Percentiles rank a stretch among this genome's conserved stretches.
phyloP scores from a whole-genome alignment of 1,140 invertebrate species.

The Cardiocondyla obscurior region DNA sequence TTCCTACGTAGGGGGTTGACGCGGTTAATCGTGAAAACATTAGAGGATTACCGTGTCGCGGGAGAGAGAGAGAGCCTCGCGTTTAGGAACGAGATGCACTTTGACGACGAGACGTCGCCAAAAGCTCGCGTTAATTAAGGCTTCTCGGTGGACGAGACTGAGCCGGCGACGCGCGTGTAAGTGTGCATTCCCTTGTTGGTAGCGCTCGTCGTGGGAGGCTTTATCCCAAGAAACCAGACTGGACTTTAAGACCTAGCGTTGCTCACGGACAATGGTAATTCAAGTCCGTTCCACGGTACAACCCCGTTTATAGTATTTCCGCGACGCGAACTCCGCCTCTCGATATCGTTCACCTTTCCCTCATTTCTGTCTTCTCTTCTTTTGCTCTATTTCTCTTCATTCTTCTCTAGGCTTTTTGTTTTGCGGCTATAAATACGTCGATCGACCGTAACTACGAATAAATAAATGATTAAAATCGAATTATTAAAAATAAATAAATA shows the following conservation, averaged over 20 bases:
- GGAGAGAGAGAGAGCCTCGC: neutral
- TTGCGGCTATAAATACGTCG: neutral
- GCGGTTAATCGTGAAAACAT: neutral
- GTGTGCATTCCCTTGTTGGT: slow-evolving; percentile 65
- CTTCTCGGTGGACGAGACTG: slow-evolving; percentile 58
- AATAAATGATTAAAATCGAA: neutral
- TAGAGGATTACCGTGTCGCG: neutral
- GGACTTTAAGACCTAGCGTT: slow-evolving; percentile 23
- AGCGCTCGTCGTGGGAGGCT: slow-evolving; percentile 63
- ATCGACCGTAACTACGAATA: neutral
- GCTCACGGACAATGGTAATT: slow-evolving; percentile 67
- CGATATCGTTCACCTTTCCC: neutral
- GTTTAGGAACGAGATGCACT: neutral
- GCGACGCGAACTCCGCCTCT: slow-evolving; percentile 48
- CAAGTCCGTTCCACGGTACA: slow-evolving; percentile 63
- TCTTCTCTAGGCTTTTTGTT: neutral
- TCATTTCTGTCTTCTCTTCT: neutral
- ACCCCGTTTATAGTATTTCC: slow-evolving; percentile 62
- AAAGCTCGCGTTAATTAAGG: slow-evolving; percentile 67
- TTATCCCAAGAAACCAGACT: slow-evolving; percentile 65
- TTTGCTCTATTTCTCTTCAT: neutral
- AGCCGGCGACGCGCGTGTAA: slow-evolving; percentile 59
- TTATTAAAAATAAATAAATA: neutral
- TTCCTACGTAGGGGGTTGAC: neutral
- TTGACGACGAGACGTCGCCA: slow-evolving; percentile 8